Evolutionary conservation across 1,140 invertebrate species (phyloP).

Genomic region (Apis mellifera): Amel_HAv3.1 CM009931.2:6927501-6928000

Average conservation of each 20-base stretch:
- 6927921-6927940: constrained; percentile 78
- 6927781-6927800: constrained; percentile 82
- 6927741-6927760: constrained; percentile 87
- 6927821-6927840: constrained; percentile 89
- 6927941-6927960: neutral
- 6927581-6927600: constrained; percentile 86
- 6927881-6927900: constrained; percentile 79
- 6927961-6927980: neutral
- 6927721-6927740: constrained; percentile 91
- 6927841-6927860: constrained; percentile 88
- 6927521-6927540: neutral
- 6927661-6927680: constrained; percentile 80
- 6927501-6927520: no score
- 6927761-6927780: constrained; percentile 82
- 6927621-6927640: constrained; percentile 79
- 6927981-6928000: no score
- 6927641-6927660: constrained; percentile 84
- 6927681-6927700: constrained; percentile 80
- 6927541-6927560: constrained; percentile 85
- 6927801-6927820: constrained; percentile 91
- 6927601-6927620: constrained; percentile 82
- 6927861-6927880: constrained; percentile 84
- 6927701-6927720: constrained; percentile 85
- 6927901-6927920: constrained; percentile 85
- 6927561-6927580: constrained; percentile 88